Conservation (phyloP, 37 sponge, comb jelly and placozoan species). For the Aplysina aerophoba region DNA sequence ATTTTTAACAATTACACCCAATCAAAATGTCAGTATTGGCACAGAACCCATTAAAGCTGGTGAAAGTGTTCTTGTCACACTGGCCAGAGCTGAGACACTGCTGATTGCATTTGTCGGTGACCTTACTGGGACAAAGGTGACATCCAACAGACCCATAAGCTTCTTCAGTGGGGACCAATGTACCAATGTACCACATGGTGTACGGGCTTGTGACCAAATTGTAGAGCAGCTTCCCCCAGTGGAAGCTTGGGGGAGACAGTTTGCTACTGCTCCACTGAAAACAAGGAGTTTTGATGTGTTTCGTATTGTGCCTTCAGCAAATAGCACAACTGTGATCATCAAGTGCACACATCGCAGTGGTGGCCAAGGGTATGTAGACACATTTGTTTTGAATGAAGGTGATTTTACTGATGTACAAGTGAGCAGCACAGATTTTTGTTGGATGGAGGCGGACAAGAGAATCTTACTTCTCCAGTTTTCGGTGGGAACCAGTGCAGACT, state of each 20-base stretch:
- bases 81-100: not conserved
- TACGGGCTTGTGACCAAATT: slow-evolving; percentile 49
- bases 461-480: slow-evolving; percentile 47
- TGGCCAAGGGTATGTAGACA: not conserved
- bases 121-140: slow-evolving; percentile 38
- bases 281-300: slow-evolving; percentile 32
- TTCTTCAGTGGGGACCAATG: slow-evolving; percentile 43
- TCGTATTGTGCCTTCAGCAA: slow-evolving; percentile 36
- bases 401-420: slow-evolving; percentile 18
- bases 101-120: not conserved
- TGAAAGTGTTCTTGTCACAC: not conserved
- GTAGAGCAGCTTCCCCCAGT: slow-evolving; percentile 62
- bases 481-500: slow-evolving; percentile 6
- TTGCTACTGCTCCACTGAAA: slow-evolving; percentile 39
- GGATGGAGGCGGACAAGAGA: slow-evolving; percentile 45
- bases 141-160: slow-evolving; percentile 46
- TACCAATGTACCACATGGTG: slow-evolving; percentile 27
- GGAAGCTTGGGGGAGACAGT: slow-evolving; percentile 55
- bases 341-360: slow-evolving; percentile 10
- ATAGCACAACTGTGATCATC: slow-evolving; percentile 38
- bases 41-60: no score
- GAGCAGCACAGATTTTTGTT: slow-evolving; percentile 13
- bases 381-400: slow-evolving; percentile 13
- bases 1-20: no score
- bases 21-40: no score